Percentiles rank a stretch among this genome's conserved stretches.
Conservation (phyloP, 2,113 vertebrate species). For the Pituophis catenifer region DNA sequence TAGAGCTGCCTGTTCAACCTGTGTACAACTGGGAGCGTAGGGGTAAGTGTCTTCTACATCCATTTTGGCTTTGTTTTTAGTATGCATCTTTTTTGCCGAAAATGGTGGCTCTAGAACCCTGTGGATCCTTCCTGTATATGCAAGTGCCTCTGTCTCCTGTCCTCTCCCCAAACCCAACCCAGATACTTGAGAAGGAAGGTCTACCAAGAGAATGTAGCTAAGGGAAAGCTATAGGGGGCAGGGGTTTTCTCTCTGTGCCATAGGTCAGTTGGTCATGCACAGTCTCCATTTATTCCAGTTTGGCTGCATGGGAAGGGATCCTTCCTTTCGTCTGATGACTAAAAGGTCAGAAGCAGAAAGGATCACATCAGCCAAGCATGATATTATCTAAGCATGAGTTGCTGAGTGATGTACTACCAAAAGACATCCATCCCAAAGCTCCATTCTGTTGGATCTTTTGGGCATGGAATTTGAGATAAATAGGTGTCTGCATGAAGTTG, state of each 20-base stretch:
- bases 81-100: conserved; percentile 19
- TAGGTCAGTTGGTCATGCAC: not conserved
- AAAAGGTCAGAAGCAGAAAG: conserved; percentile 13
- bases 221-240: not conserved
- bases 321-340: not conserved
- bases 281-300: not conserved
- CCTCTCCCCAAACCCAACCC: too few relatives aligned
- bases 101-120: conserved; percentile 18
- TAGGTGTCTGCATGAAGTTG: not conserved
- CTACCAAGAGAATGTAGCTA: not conserved
- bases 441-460: not conserved
- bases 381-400: conserved; percentile 28
- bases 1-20: conserved; percentile 39
- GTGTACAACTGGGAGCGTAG: conserved; percentile 35
- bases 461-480: conserved; percentile 11
- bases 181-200: not conserved
- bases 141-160: conserved; percentile 48
- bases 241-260: conserved; percentile 23
- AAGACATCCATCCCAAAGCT: not conserved
- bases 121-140: conserved; percentile 39
- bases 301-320: not conserved
- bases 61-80: not conserved
- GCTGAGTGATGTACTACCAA: conserved; percentile 32
- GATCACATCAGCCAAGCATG: conserved; percentile 30
- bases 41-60: conserved; percentile 37